These are phyloP conservation scores for Drosophila subquinaria DNA, from an alignment of 2,888 invertebrate genomes.

Conservation along the genomic window DNA sequence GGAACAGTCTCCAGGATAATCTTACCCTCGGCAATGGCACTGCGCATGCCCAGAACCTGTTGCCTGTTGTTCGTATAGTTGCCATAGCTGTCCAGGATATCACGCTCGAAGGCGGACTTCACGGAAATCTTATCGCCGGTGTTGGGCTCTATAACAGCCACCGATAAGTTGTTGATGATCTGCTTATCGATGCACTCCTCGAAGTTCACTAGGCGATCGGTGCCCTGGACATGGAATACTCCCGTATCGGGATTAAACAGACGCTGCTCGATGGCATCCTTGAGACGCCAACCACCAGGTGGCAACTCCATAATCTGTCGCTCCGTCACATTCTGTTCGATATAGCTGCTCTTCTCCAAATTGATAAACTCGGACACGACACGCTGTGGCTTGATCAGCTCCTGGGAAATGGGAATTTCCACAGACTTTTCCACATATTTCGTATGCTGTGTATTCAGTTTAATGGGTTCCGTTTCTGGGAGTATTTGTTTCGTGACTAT, in stretches of 20 bases:
- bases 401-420: conserved; percentile 83
- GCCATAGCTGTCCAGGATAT: conserved; percentile 92
- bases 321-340: conserved; percentile 86
- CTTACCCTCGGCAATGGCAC: conserved; percentile 89
- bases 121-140: conserved; percentile 90
- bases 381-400: conserved; percentile 77
- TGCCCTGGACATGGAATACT: conserved; percentile 93
- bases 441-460: conserved; percentile 78
- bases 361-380: conserved; percentile 86
- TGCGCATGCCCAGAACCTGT: conserved; percentile 88
- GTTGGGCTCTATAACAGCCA: conserved; percentile 92
- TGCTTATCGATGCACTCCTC: conserved; percentile 94
- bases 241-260: conserved; percentile 94
- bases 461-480: conserved; percentile 83
- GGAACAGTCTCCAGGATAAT: conserved; percentile 88
- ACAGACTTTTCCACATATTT: conserved; percentile 82
- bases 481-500: conserved; percentile 87
- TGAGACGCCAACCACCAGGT: conserved; percentile 92
- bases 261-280: conserved; percentile 93
- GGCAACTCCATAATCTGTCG: conserved; percentile 92
- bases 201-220: conserved; percentile 93
- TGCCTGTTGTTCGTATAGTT: conserved; percentile 89
- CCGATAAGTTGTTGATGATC: conserved; percentile 94
- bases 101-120: conserved; percentile 91
- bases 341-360: conserved; percentile 86